Evolutionary conservation across 2,113 vertebrate species (phyloP), one percentile per base, ranked within the genome.

Genomic region (Mola mola): DNA sequence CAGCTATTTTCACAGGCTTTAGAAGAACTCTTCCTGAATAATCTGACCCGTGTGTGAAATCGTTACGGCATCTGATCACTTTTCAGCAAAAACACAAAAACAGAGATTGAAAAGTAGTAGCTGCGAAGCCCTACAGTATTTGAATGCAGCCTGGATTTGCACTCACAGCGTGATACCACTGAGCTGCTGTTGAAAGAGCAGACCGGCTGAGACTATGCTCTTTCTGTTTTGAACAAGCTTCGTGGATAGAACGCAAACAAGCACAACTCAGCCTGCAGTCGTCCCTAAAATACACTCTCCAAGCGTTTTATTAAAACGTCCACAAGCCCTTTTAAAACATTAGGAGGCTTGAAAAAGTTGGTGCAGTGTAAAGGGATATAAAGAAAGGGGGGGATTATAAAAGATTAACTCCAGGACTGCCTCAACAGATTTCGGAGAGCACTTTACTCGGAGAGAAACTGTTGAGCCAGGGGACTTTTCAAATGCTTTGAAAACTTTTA

Each of bases 281-380:
- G 52, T 73, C 66, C 69, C 75, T 61, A 62, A 70, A 81, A 79
- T 34, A 55, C 64, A 55, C 69, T 63, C 66, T 66, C 57, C 15
- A 6, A 69, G 65, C 16, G n/a, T 24, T 78, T 72, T 57, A 81
- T 64, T 47, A 79, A 69, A n/a, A 64, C 58, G 53, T 52, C 57
- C 66, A 61, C 24, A 33, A 72, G 41, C 50, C n/a, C 25, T 57
- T 59, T 61, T 36, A 46, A 67, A 31, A 68, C 57, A 47, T 16
- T 42, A 20, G 36, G 20, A 43, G 20, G 41, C 41, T 63, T 15
- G 25, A 26, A n/a, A 52, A 66, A 53, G 43, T 63, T 46, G 56
- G 37, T 60, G 67, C 33, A 61, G 22, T n/a, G n/a, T n/a, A 55
- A 51, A 51, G 5, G 25, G 10, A 63, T 40, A 36, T 2, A 67